Base-by-base conservation (phyloP, 2,888 invertebrate genomes). In the Gari tellinella region DNA sequence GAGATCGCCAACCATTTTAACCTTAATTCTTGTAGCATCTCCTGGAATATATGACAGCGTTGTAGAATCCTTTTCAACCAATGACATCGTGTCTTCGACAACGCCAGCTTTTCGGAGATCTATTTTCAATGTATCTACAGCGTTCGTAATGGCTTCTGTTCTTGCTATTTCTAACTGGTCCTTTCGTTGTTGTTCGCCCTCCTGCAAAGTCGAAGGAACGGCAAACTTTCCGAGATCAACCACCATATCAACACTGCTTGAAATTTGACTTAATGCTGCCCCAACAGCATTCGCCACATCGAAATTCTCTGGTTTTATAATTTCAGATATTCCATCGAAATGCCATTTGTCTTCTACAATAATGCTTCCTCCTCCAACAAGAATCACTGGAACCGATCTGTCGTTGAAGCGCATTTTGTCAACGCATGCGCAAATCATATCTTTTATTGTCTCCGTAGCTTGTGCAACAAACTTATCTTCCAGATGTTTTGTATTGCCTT, bases 221-320 rank as follows among this genome's bases (percentile, higher is more conserved):
- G 84, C 48, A 19, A 67, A 69, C 25, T 81, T 72, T 17, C 77
- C 61, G 19, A 90, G 65, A 52, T 78, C 80, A 8, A 84, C 82
- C 1, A 88, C 83, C 1, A 69, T 56, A 51, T 90, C 90, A 7
- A 86, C 67, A 19, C 45, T 79, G 2, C 84, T 83, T 2, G 88
- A 83, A 1, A 91, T 82, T 62, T 90, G 89, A 58, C 90, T 87
- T 1, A 91, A 75, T 1, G 90, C 91, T 5, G 91, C 91, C 10
- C 91, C 91, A 2, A 91, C 85, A 5, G 91, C 90, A 79, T 91
- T 91, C 5, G 90, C 90, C 17, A 91, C 90, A 51, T 88, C 84
- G 38, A 67, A 82, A 62, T 86, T 60, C 17, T 77, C 58, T 7
- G 88, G 88, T 4, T 72, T 49, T 2, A 85, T 55, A 0, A 88